Conservation (phyloP, 2,113 vertebrate species). For the Stictonetta naevosa region DNA sequence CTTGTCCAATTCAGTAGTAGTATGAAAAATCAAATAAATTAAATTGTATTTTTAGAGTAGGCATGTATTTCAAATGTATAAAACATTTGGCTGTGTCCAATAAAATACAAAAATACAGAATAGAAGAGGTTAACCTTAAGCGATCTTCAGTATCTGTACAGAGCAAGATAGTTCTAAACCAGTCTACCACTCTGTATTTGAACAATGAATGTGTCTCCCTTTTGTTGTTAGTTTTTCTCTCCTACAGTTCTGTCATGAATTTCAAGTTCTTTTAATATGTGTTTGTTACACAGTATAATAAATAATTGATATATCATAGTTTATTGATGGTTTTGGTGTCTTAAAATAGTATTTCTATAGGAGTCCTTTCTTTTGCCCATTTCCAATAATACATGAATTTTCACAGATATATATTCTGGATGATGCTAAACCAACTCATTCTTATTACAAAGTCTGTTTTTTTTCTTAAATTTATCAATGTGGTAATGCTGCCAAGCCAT, state of each 20-base stretch:
- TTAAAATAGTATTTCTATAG: neutral
- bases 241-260: neutral
- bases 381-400: neutral
- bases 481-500: conserved; percentile 13
- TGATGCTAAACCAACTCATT: neutral
- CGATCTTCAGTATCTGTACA: neutral
- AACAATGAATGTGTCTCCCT: neutral
- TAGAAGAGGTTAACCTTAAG: neutral
- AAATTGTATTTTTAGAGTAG: neutral
- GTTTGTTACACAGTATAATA: neutral
- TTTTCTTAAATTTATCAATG: conserved; percentile 46
- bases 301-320: neutral
- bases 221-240: neutral
- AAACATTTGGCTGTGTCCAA: neutral
- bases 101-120: neutral
- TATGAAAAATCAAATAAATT: neutral
- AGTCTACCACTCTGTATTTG: neutral
- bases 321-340: neutral
- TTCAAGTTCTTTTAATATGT: neutral
- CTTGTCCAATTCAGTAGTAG: neutral
- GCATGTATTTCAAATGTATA: neutral
- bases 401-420: neutral
- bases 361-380: neutral
- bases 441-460: neutral
- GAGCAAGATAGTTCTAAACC: neutral